Base-by-base conservation (phyloP, 2,888 invertebrate species). In the Belgica antarctica region DNA sequence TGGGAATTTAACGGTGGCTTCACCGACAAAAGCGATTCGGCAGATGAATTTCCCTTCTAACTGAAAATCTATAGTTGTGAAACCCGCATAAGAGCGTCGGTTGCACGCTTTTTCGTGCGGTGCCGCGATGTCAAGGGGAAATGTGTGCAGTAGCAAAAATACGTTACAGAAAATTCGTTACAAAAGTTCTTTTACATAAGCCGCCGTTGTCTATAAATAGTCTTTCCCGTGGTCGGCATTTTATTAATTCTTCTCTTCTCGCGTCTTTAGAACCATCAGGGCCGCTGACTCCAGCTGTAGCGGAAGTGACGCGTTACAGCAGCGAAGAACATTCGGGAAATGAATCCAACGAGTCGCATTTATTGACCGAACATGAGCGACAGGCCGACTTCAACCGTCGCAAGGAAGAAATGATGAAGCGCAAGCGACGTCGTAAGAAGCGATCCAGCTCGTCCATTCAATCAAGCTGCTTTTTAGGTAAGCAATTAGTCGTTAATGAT, bases 401-500 rank as follows among this genome's bases (percentile, higher is more conserved):
- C 77, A 92, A 93, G 82, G 93, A 93, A 77, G 92, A 92, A 82
- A 92, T 92, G 78, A 92, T 92, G 78, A 88, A 92, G 77, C 88
- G 89, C 81, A 90, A 90, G 80, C 86, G 92, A 75, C 88, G 92
- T 78, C 92, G 90, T 84, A 92, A 92, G 88, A 93, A 92, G 84
- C 89, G 92, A 77, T 91, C 92, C 74, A 91, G 91, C 78, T 90
- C 90, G 78, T 92, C 92, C 73, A 84, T 94, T 75, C 91, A 92
- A 77, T 92, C 92, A 74, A 92, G 92, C 76, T 92, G 92, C 81
- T 94, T 94, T 83, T 91, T 92, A 87, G 92, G 92, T 90, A 79
- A 70, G 61, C 34, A 12, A 12, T 41, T 2, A 41, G 12, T 10
- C 41, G 41, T 31, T 7, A 31, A 31, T n/a, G n/a, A n/a, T n/a